phyloP scores from a whole-genome alignment of 2,888 invertebrate species.

The Athrips mouffetella region DNA sequence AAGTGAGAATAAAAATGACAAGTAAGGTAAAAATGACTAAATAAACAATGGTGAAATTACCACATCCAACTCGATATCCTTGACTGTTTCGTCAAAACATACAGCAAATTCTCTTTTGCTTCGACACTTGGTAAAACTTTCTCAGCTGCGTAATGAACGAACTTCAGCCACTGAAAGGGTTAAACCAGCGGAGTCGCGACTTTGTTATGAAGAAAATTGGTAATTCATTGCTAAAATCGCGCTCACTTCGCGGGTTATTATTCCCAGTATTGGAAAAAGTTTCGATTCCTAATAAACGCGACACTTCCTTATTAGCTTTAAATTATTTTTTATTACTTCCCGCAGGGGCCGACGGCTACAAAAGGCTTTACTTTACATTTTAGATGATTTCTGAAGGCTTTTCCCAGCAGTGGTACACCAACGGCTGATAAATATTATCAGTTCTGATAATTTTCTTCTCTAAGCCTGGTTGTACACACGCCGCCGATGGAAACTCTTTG shows the following conservation, averaged over 20 bases:
- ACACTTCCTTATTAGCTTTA: background rate
- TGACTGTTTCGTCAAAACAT: conserved; percentile 39
- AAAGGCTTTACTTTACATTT: background rate
- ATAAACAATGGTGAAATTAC: no score
- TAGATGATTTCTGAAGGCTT: background rate
- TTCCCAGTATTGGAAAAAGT: conserved; percentile 47
- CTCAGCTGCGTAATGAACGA: conserved; percentile 54
- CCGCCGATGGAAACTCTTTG: no score
- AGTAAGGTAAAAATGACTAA: no score
- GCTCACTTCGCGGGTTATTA: conserved; percentile 46
- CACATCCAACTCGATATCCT: conserved; percentile 30
- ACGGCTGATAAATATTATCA: no score
- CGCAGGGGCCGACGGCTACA: background rate
- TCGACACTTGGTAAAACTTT: conserved; percentile 49
- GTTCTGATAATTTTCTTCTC: no score
- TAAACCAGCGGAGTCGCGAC: conserved; percentile 51
- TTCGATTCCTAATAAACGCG: conserved; percentile 33
- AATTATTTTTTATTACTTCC: background rate
- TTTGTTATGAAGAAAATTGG: conserved; percentile 61
- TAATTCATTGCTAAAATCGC: conserved; percentile 59
- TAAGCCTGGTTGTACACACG: no score
- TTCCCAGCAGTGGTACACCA: no score
- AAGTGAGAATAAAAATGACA: no score
- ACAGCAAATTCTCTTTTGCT: conserved; percentile 48
- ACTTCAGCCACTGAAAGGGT: conserved; percentile 51